Base-by-base conservation (phyloP, 2,797 vertebrate genomes). In the Molossus alvarezi region DNA sequence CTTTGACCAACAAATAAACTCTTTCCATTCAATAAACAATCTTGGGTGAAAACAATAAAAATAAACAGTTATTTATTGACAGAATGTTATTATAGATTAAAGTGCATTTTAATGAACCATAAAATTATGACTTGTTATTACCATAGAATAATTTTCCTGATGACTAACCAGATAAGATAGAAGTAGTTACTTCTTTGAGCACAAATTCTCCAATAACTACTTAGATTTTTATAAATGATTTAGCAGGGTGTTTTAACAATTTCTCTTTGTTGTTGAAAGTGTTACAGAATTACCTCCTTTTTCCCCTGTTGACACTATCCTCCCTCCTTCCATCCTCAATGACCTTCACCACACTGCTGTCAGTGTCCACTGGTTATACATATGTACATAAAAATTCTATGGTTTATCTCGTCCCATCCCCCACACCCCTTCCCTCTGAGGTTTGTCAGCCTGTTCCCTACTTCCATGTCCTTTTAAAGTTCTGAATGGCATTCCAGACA, bases 71-170 rank as follows among this genome's bases (percentile, higher is more conserved):
- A 33, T 77, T 75, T 94, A 93, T 51, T 90, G 27, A 57, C 17
- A 92, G 84, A 77, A 0, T 69, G 5, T 72, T 69, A 75, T 73
- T 77, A 81, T 21, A 83, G 67, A n/a, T 83, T 53, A 86, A 87
- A 91, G 18, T 91, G 4, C 5, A 82, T 62, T 86, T 94, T 86
- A 88, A 86, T 67, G 17, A 86, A 57, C 5, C 3, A 77, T 79
- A 84, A 93, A 83, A 76, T 95, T 62, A 73, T 58, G 41, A 79
- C 79, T 82, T 76, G 41, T 58, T 73, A 33, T 88, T 92, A 25
- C 25, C 62, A 86, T 11, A 14, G 10, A 75, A 69, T 1, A 92
- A 7, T 76, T 85, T 91, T 95, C 21, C 37, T 79, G n/a, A 71
- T 58, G 20, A 72, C 5, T 65, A 90, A 0, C 1, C 77, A 9